Evolutionary conservation across 2,888 invertebrate species (phyloP).

Genomic region (Stratiomys singularior): DNA sequence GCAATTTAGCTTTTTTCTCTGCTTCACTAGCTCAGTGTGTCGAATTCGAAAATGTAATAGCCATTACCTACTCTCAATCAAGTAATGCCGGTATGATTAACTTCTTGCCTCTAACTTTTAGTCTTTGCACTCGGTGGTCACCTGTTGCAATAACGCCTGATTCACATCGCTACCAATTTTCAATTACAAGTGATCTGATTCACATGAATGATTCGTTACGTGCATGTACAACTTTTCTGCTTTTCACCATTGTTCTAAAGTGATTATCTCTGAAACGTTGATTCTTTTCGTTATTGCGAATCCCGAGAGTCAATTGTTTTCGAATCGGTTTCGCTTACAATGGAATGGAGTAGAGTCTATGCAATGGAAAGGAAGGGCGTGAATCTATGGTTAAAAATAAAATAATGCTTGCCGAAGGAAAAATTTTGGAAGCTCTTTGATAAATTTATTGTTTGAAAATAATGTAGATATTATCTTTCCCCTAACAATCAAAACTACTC

Average conservation of each 20-base stretch:
- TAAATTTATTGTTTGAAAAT: too few relatives aligned
- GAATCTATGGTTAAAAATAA: too few relatives aligned
- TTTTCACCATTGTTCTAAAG: background rate
- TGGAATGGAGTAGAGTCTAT: too few relatives aligned
- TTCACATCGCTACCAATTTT: background rate
- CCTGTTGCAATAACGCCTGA: constrained; percentile 15
- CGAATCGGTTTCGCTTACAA: too few relatives aligned
- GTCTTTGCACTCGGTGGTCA: background rate
- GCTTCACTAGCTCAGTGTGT: constrained; percentile 8
- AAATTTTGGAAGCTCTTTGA: too few relatives aligned
- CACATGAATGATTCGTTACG: background rate
- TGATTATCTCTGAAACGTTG: background rate
- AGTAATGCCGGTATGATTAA: background rate
- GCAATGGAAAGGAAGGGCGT: too few relatives aligned
- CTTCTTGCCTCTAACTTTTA: background rate
- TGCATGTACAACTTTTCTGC: background rate
- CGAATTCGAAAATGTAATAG: background rate
- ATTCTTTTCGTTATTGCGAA: too few relatives aligned
- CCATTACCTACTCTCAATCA: background rate
- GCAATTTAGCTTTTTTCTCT: background rate
- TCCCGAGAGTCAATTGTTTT: too few relatives aligned
- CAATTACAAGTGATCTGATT: constrained; percentile 23
- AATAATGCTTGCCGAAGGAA: too few relatives aligned
- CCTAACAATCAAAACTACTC: too few relatives aligned
- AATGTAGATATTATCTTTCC: too few relatives aligned